These are phyloP conservation scores for Mionectes olivaceus DNA, from an alignment of 2,797 vertebrate genomes.

Conservation along the genomic window DNA sequence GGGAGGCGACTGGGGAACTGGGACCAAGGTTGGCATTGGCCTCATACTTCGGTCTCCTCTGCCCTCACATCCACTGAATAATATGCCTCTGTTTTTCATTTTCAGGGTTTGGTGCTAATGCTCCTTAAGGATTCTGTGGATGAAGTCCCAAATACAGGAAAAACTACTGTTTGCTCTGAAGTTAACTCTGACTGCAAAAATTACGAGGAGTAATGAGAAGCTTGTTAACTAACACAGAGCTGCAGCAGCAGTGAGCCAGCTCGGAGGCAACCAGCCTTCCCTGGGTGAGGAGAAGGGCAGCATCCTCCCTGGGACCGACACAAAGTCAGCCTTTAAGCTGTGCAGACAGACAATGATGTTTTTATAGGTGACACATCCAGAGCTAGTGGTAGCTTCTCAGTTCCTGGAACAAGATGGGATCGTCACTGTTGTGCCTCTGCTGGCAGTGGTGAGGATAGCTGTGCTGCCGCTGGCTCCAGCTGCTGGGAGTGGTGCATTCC, in stretches of 20 bases:
- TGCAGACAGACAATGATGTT: background rate
- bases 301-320: background rate
- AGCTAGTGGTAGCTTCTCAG: background rate
- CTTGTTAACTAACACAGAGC: fast-evolving
- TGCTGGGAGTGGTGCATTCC: background rate
- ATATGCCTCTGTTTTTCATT: background rate
- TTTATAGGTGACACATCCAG: conserved; percentile 26
- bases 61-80: background rate
- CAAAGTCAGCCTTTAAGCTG: background rate
- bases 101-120: background rate
- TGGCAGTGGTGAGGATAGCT: background rate
- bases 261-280: background rate
- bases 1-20: background rate
- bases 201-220: fast-evolving
- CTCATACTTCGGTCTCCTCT: fast-evolving
- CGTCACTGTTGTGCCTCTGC: background rate
- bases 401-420: fast-evolving
- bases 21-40: background rate
- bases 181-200: background rate
- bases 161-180: background rate
- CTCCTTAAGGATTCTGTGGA: background rate
- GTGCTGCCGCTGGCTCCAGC: background rate
- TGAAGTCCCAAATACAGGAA: background rate
- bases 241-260: background rate
- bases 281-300: background rate